Percentiles rank a stretch among this genome's conserved stretches.
phyloP scores from a whole-genome alignment of 1,140 invertebrate species.

The Acyrthosiphon pisum region DNA sequence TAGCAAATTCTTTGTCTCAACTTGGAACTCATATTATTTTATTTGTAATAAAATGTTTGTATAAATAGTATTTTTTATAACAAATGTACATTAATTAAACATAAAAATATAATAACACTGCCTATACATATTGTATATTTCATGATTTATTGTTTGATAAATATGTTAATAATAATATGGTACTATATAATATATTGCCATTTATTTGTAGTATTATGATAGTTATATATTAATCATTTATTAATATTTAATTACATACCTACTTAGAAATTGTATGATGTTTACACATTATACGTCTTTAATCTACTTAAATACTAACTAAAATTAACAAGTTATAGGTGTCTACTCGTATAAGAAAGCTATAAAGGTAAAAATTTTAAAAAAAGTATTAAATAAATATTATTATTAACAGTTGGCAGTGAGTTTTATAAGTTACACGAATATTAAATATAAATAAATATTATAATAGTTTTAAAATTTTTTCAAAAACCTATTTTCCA shows the following conservation, averaged over 20 bases:
- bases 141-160: not conserved
- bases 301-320: not conserved
- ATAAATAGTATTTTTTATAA: not conserved
- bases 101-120: not conserved
- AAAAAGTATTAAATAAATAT: not conserved
- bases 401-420: not conserved
- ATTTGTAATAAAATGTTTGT: not conserved
- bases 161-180: not conserved
- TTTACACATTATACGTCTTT: not conserved
- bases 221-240: not conserved
- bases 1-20: not conserved
- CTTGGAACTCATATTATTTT: not conserved
- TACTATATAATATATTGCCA: not conserved
- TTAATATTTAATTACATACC: not conserved
- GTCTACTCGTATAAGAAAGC: no score
- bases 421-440: not conserved
- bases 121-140: not conserved
- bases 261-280: not conserved
- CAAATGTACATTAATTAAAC: not conserved
- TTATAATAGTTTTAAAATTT: not conserved
- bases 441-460: not conserved
- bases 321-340: not conserved
- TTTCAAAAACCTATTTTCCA: not conserved
- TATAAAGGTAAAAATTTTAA: not conserved
- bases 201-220: not conserved